These are phyloP conservation scores for Linnaemya tessellans DNA, from an alignment of 2,888 invertebrate genomes.

Conservation along the genomic window DNA sequence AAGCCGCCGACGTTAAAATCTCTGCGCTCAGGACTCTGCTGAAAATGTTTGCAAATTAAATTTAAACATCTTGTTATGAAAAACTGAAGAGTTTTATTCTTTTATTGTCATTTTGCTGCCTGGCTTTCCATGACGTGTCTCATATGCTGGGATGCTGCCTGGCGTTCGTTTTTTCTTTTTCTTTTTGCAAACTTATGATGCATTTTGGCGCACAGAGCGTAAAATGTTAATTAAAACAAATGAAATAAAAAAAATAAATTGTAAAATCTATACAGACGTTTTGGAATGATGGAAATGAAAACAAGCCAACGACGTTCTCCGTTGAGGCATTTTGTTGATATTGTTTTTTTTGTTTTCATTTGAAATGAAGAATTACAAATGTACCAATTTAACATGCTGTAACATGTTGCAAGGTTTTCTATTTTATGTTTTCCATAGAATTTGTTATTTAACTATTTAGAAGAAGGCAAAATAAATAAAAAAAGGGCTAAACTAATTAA, in stretches of 20 bases:
- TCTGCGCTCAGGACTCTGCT: neutral
- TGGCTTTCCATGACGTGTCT: conserved; percentile 28
- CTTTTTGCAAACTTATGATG: conserved; percentile 31
- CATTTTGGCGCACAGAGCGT: conserved; percentile 63
- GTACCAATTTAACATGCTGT: conserved; percentile 22
- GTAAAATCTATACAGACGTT: conserved; percentile 8
- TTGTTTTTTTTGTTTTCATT: neutral
- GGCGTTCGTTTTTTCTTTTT: conserved; percentile 1
- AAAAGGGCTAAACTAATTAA: conserved; percentile 18
- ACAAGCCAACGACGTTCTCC: conserved; percentile 5
- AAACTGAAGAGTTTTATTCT: conserved; percentile 6
- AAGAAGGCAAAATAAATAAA: neutral
- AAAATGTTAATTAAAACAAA: conserved; percentile 70
- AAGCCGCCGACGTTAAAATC: neutral
- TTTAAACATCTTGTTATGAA: conserved; percentile 64
- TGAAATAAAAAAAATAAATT: conserved; percentile 16
- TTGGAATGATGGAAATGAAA: conserved; percentile 25
- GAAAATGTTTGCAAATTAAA: conserved; percentile 45
- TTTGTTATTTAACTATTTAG: neutral
- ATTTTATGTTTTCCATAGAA: conserved; percentile 39
- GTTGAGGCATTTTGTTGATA: neutral
- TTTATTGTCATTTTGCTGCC: neutral
- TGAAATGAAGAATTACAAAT: conserved; percentile 11
- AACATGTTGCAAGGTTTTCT: conserved; percentile 23
- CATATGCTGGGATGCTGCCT: conserved; percentile 17